Evolutionary conservation across 2,888 invertebrate genomes (phyloP).

Genomic region (Leucophora obtusa): DNA sequence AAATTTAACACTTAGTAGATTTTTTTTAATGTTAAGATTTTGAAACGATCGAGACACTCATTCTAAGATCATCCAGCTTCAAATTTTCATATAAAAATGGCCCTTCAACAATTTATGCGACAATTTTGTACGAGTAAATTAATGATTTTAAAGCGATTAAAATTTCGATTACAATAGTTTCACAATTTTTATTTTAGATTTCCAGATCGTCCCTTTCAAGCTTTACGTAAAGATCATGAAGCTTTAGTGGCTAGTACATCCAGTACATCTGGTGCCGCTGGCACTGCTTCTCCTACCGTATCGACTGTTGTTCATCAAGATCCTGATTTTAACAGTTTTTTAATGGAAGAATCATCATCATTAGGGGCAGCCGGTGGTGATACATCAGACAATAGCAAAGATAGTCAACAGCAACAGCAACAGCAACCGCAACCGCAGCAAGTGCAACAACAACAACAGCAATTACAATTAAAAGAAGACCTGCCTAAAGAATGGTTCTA

Average conservation of each 20-base stretch:
- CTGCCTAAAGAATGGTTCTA: conserved; percentile 92
- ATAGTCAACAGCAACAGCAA: conserved; percentile 86
- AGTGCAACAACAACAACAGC: conserved; percentile 80
- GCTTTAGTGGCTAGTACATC: conserved; percentile 70
- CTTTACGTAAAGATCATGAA: conserved; percentile 76
- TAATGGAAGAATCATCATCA: conserved; percentile 78
- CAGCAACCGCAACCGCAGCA: conserved; percentile 79
- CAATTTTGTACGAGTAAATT: too few relatives aligned
- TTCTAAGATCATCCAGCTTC: too few relatives aligned
- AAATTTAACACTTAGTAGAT: too few relatives aligned
- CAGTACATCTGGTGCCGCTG: conserved; percentile 63
- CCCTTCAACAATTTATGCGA: too few relatives aligned
- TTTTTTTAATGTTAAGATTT: too few relatives aligned
- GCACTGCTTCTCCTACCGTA: conserved; percentile 67
- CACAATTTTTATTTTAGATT: conserved; percentile 68
- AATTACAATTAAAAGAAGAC: conserved; percentile 85
- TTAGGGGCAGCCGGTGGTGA: conserved; percentile 78
- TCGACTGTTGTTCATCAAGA: conserved; percentile 58
- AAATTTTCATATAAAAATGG: too few relatives aligned
- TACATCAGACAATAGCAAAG: conserved; percentile 84
- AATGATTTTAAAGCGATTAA: neutral
- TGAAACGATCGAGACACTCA: too few relatives aligned
- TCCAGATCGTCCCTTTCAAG: conserved; percentile 78
- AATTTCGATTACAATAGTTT: neutral
- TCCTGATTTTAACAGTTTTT: conserved; percentile 76